phyloP scores from a whole-genome alignment of 2,113 vertebrate genomes.

The Cynocephalus volans region DNA sequence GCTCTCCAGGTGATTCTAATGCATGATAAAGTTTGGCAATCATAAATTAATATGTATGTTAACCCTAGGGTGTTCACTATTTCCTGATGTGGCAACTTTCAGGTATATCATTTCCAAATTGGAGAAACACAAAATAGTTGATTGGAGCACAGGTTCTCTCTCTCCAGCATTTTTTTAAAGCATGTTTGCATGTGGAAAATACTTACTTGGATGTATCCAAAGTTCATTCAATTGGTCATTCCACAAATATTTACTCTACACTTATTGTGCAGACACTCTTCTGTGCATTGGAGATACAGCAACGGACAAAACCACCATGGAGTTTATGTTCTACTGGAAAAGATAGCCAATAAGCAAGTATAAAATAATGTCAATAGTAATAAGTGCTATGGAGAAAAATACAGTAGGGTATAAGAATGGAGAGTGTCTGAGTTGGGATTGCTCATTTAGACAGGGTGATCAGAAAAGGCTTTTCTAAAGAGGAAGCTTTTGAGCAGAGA shows the following conservation, averaged over 20 bases:
- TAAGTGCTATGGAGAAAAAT: neutral
- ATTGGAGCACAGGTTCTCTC: neutral
- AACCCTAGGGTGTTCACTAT: neutral
- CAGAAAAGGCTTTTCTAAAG: neutral
- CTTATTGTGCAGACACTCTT: neutral
- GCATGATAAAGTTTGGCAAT: neutral
- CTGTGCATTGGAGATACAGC: neutral
- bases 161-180: neutral
- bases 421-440: neutral
- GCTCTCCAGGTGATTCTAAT: slow-evolving; percentile 17
- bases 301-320: neutral
- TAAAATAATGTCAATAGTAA: neutral
- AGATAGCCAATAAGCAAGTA: neutral
- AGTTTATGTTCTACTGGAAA: neutral
- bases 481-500: slow-evolving; percentile 2
- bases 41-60: neutral
- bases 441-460: neutral
- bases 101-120: neutral
- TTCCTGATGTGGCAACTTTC: neutral
- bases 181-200: neutral
- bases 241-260: neutral
- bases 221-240: neutral
- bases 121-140: neutral
- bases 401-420: neutral
- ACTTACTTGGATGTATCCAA: neutral